Evolutionary conservation across 2,888 invertebrate genomes (phyloP), one percentile per base, ranked within the genome.

Genomic region (Noctua comes): DNA sequence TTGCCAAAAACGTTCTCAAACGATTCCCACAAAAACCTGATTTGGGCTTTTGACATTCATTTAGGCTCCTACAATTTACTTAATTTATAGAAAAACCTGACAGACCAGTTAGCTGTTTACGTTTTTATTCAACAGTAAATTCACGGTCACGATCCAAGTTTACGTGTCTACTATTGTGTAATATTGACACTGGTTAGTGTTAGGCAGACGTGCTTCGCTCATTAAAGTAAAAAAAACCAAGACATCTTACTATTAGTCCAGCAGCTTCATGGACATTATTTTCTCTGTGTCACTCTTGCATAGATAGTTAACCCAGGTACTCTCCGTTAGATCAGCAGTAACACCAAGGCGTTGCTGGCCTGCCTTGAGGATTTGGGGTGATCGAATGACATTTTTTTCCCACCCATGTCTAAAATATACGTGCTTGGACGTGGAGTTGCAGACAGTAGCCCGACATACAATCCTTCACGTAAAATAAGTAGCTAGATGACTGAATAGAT

Each of bases 121-220:
- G 59, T 79, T 77, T 74, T 68, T 64, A 73, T 76, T 68, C 27
- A 64, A 73, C 51, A 48, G 66, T 78, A 31, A 59, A 68, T 79
- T 87, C 82, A 88, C 73, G 80, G 86, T 88, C 88, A 88, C 83
- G 88, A 77, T 69, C 21, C 24, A 71, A 65, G 64, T 66, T 11
- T 59, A 73, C 69, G 66, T 68, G 64, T 43, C 36, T 24, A 27
- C 24, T 70, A 43, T 85, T 79, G 74, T 75, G 76, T 68, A 79
- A 86, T 73, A 66, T 76, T 83, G 76, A 85, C 80, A 69, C 40
- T 40, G 40, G 46, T 40, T 48, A 31, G 40, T 76, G 36, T 76
- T 21, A 62, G n/a, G 59, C 40, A 48, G 51, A 73, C 48, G 51
- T 57, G 62, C 54, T 73, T 43, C 27, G 21, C 6, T 70, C 27